Evolutionary conservation across 2,888 invertebrate species (phyloP).

Genomic region (Rhingia campestris): DNA sequence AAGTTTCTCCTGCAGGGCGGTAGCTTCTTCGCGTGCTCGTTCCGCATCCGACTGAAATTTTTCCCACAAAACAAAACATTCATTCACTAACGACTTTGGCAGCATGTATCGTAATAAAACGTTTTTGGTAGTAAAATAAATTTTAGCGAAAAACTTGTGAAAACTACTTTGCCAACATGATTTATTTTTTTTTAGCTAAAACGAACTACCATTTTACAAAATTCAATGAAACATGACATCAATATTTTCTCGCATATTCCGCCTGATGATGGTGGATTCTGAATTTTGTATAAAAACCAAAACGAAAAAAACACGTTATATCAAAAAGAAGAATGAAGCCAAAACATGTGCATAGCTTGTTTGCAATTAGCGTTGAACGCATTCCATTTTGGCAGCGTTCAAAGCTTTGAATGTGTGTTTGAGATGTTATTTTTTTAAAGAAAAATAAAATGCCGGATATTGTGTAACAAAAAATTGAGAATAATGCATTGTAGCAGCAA

Average conservation of each 20-base stretch:
- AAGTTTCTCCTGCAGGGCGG: slow-evolving; percentile 94
- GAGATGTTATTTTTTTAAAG: slow-evolving; percentile 6
- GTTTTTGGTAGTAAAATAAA: slow-evolving; percentile 62
- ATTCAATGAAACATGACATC: slow-evolving; percentile 72
- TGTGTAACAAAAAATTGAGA: slow-evolving; percentile 11
- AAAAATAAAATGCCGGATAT: slow-evolving; percentile 18
- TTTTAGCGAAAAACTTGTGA: slow-evolving; percentile 70
- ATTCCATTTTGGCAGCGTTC: slow-evolving; percentile 52
- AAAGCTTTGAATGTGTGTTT: slow-evolving; percentile 47
- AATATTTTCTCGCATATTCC: slow-evolving; percentile 57
- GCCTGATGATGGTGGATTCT: slow-evolving; percentile 59
- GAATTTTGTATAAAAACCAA: slow-evolving; percentile 32
- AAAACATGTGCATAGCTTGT: slow-evolving; percentile 73
- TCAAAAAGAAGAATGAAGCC: slow-evolving; percentile 54
- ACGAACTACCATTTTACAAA: slow-evolving; percentile 70
- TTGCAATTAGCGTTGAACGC: slow-evolving; percentile 53
- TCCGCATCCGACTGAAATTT: slow-evolving; percentile 88
- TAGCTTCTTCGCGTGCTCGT: slow-evolving; percentile 91
- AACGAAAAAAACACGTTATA: slow-evolving; percentile 47
- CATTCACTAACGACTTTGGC: slow-evolving; percentile 16
- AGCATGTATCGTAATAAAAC: slow-evolving; percentile 44
- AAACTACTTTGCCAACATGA: slow-evolving; percentile 74
- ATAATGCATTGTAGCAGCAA: slow-evolving; percentile 69
- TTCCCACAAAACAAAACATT: slow-evolving; percentile 48
- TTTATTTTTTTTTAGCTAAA: slow-evolving; percentile 59